These are phyloP conservation scores for Sphenodon punctatus DNA, from an alignment of 2,797 vertebrate genomes.

Conservation along the genomic window DNA sequence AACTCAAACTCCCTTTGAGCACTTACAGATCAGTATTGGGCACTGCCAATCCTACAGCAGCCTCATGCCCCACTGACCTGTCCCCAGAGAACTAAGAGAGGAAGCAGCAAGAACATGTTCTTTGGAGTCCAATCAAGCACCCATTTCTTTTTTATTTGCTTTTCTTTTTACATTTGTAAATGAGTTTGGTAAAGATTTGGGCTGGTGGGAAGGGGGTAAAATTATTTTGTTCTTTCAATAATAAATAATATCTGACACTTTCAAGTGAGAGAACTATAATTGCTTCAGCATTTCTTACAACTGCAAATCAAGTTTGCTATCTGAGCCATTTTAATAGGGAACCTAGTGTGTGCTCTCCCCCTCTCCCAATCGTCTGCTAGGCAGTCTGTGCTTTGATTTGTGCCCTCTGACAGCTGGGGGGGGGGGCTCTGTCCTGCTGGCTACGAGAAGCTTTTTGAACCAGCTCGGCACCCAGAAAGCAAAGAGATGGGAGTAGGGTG, in stretches of 20 bases:
- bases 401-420: conserved; percentile 24
- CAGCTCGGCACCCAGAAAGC: background rate
- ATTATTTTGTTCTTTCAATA: too few relatives aligned
- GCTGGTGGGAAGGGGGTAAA: too few relatives aligned
- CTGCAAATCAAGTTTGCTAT: background rate
- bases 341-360: conserved; percentile 14
- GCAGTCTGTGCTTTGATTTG: background rate
- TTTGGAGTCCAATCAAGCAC: conserved; percentile 50
- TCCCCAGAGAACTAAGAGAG: background rate
- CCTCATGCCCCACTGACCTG: background rate
- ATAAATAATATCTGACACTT: conserved; percentile 47
- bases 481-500: background rate
- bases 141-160: conserved; percentile 32
- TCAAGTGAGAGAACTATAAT: too few relatives aligned
- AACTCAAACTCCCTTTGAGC: too few relatives aligned
- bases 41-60: conserved; percentile 13
- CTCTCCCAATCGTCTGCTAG: background rate
- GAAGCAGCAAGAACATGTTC: conserved; percentile 35
- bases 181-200: too few relatives aligned
- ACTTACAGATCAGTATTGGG: conserved; percentile 2
- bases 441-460: background rate
- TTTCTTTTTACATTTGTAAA: too few relatives aligned
- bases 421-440: too few relatives aligned
- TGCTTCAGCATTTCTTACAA: too few relatives aligned
- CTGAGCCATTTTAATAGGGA: background rate